Evolutionary conservation across 92 coral and sea anemone species (phyloP).

Genomic region (Heteractis magnifica): DNA sequence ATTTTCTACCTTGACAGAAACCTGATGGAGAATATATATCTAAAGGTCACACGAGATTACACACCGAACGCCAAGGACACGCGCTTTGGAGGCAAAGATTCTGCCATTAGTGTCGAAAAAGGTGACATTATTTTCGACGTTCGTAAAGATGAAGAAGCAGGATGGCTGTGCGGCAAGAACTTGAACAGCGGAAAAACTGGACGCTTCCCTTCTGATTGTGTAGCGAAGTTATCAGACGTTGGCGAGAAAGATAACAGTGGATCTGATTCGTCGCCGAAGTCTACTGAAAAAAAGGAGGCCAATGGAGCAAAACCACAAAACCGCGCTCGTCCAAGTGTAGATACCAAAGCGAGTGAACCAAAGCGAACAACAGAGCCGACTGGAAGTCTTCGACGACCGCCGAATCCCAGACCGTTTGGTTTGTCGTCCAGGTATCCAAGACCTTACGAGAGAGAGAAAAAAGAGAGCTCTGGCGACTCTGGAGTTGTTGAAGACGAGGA

Average conservation of each 20-base stretch:
- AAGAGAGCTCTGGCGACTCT: conserved; percentile 74
- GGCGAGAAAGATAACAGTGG: conserved; percentile 38
- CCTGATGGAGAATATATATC: conserved; percentile 77
- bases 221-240: conserved; percentile 69
- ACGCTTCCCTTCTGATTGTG: conserved; percentile 81
- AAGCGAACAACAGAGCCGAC: conserved; percentile 10
- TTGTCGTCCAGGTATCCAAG: conserved; percentile 33
- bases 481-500: conserved; percentile 59
- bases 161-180: conserved; percentile 86
- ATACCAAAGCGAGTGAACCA: conserved; percentile 38
- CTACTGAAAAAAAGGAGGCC: conserved; percentile 20
- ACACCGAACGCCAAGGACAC: conserved; percentile 61
- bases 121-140: conserved; percentile 92
- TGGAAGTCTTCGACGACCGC: conserved; percentile 29
- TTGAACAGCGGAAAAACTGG: conserved; percentile 82
- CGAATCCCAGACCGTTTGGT: conserved; percentile 41
- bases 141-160: conserved; percentile 64
- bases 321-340: conserved; percentile 25
- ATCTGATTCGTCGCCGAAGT: conserved; percentile 18
- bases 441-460: conserved; percentile 28
- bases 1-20: conserved; percentile 17
- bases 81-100: conserved; percentile 74
- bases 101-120: conserved; percentile 74
- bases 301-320: conserved; percentile 26
- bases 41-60: conserved; percentile 83